Conservation (phyloP, 2,113 vertebrate genomes). For the Lepisosteus osseus region DNA sequence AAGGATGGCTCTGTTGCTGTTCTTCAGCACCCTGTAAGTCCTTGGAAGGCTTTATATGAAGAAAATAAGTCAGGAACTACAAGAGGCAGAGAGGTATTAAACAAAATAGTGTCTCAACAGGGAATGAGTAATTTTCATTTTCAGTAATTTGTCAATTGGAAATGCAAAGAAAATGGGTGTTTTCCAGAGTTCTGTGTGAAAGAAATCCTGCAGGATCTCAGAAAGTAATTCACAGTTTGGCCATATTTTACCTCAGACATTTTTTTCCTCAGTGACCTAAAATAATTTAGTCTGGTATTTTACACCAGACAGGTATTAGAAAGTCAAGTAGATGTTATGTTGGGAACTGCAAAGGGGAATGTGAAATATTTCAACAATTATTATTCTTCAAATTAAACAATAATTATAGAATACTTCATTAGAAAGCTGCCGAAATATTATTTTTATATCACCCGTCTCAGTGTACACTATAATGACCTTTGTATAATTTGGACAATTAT, state of each 20-base stretch:
- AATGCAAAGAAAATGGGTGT: neutral
- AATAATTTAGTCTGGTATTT: neutral
- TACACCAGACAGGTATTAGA: neutral
- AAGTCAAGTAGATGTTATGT: neutral
- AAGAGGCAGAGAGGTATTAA: neutral
- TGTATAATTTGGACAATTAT: neutral
- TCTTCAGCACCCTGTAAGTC: slow-evolving; percentile 16
- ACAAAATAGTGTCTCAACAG: neutral
- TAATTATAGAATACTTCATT: neutral
- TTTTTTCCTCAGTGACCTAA: neutral
- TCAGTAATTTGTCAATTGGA: neutral
- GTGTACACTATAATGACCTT: neutral
- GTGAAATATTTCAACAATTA: too few species aligned
- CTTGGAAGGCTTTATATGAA: slow-evolving; percentile 21
- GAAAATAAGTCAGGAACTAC: slow-evolving; percentile 16
- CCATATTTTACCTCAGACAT: neutral
- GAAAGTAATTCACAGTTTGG: slow-evolving; percentile 1
- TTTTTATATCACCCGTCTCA: neutral
- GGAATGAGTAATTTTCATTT: slow-evolving; percentile 8
- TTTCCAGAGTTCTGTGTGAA: slow-evolving; percentile 8
- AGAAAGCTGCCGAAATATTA: neutral
- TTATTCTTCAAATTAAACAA: neutral
- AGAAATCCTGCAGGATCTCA: neutral
- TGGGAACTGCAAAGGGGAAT: neutral
- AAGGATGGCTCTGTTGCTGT: slow-evolving; percentile 19